A percentile compares a stretch with the other conserved stretches of the same genome.
Conservation (phyloP, 2,888 invertebrate genomes). For the Calephelis perditalis region DNA sequence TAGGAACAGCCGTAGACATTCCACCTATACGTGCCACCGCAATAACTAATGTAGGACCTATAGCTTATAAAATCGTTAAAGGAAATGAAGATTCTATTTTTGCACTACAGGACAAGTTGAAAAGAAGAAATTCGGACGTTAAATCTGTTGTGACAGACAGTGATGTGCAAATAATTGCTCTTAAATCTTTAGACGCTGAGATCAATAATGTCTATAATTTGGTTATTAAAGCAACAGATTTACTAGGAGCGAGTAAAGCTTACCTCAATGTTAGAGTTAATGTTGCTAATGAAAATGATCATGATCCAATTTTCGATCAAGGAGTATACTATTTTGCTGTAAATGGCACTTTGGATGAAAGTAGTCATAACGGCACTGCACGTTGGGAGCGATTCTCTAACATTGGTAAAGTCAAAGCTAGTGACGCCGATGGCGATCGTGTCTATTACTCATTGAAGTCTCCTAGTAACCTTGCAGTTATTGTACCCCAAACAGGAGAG, state of each 20-base stretch:
- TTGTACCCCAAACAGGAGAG: conserved; percentile 96
- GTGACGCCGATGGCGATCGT: conserved; percentile 94
- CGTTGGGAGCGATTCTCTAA: conserved; percentile 88
- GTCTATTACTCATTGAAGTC: conserved; percentile 91
- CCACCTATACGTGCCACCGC: conserved; percentile 85
- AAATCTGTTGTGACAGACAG: conserved; percentile 76
- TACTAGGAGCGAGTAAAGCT: conserved; percentile 88
- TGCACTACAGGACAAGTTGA: conserved; percentile 81
- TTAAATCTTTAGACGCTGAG: conserved; percentile 88
- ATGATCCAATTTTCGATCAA: conserved; percentile 90
- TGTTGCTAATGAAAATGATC: conserved; percentile 94
- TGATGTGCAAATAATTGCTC: conserved; percentile 87
- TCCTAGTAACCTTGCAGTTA: conserved; percentile 89
- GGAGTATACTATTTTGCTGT: conserved; percentile 87
- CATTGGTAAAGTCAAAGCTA: conserved; percentile 91
- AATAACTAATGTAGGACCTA: conserved; percentile 80
- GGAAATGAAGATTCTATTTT: conserved; percentile 87
- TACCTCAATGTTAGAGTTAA: conserved; percentile 86
- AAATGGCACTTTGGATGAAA: conserved; percentile 79
- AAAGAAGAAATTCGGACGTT: conserved; percentile 61
- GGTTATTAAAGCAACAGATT: conserved; percentile 88
- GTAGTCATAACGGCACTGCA: conserved; percentile 78
- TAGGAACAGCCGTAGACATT: conserved; percentile 84
- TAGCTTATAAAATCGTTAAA: conserved; percentile 88
- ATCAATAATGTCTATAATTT: conserved; percentile 83